Percentiles rank a stretch among this genome's conserved stretches.
Evolutionary conservation across 2,888 invertebrate genomes (phyloP).

Genomic region (Trichopria drosophilae): DNA sequence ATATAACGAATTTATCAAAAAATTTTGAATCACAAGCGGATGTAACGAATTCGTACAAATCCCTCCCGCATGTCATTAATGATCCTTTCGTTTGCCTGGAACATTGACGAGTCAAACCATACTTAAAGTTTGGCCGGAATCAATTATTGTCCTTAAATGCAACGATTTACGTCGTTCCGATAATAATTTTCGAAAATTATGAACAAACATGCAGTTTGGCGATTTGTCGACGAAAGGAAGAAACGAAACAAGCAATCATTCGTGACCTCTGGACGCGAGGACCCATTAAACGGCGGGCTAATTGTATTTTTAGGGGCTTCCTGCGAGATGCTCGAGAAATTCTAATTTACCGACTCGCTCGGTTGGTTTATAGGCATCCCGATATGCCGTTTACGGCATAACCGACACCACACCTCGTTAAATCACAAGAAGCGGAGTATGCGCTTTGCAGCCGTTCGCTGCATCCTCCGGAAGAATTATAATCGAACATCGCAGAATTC

Average conservation of each 20-base stretch:
- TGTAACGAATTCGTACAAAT: too few species aligned
- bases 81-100: too few species aligned
- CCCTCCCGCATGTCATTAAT: too few species aligned
- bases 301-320: conserved; percentile 55
- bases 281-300: conserved; percentile 48
- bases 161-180: too few species aligned
- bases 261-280: conserved; percentile 18
- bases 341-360: conserved; percentile 54
- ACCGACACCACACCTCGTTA: conserved; percentile 56
- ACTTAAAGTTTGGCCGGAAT: too few species aligned
- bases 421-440: conserved; percentile 44
- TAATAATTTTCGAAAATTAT: too few species aligned
- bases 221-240: not conserved
- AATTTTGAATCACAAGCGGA: too few species aligned
- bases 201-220: too few species aligned
- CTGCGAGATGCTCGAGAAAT: conserved; percentile 30
- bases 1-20: too few species aligned
- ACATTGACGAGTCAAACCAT: too few species aligned
- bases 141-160: too few species aligned
- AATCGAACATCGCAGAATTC: too few species aligned
- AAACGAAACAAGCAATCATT: not conserved
- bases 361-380: conserved; percentile 52
- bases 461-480: conserved; percentile 43
- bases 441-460: conserved; percentile 18
- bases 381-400: conserved; percentile 51